Percentiles rank a stretch among this genome's conserved stretches.
These are phyloP conservation scores for Agrotis segetum DNA, from an alignment of 2,888 invertebrate genomes.

Conservation along the genomic window DNA sequence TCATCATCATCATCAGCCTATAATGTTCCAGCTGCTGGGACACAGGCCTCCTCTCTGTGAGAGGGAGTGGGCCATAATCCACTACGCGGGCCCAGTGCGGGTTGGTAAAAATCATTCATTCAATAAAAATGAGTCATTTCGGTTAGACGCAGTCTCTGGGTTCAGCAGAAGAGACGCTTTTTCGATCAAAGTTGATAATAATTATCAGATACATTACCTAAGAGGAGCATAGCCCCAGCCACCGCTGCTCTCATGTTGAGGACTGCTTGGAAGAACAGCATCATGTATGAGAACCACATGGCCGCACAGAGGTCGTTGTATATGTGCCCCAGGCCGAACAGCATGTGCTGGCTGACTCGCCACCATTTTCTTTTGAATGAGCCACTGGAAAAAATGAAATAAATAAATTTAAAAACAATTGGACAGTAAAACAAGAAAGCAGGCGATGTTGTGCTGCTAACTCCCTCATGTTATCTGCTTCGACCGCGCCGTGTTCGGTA, in stretches of 20 bases:
- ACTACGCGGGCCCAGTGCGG: no score
- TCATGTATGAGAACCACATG: constrained; percentile 98
- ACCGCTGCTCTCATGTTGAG: constrained; percentile 90
- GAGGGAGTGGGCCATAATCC: no score
- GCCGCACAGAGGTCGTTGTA: constrained; percentile 98
- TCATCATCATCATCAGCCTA: no score
- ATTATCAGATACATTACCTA: constrained; percentile 84
- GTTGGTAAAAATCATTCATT: no score
- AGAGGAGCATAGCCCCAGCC: constrained; percentile 93
- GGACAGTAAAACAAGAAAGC: not conserved
- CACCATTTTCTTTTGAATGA: constrained; percentile 80
- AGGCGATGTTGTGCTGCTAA: no score
- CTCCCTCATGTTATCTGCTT: no score
- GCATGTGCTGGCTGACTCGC: constrained; percentile 85
- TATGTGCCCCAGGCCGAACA: constrained; percentile 95
- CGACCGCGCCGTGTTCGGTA: no score
- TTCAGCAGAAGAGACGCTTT: not conserved
- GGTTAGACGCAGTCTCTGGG: no score
- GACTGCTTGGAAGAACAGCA: constrained; percentile 95
- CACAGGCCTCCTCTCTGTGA: no score
- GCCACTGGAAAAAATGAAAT: constrained; percentile 72
- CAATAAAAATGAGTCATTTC: no score
- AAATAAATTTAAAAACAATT: constrained; percentile 19
- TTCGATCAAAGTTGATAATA: not conserved
- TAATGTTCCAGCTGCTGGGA: no score